Percentiles rank a stretch among this genome's conserved stretches.
Evolutionary conservation across 2,113 vertebrate genomes (phyloP).

Genomic region (Numida meleagris): DNA sequence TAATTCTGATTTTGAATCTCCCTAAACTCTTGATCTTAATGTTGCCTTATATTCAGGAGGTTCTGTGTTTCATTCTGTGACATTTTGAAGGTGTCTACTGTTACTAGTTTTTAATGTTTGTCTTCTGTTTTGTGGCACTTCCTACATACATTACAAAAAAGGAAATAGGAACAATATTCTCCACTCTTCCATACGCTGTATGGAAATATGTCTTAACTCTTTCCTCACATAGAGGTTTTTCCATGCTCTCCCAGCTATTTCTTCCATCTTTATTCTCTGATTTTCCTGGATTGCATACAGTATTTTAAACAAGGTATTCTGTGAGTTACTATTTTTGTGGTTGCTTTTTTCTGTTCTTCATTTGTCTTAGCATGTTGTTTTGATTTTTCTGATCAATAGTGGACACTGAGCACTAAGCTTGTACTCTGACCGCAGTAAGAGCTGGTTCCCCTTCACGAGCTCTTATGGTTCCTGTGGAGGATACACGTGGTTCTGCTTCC

Average conservation of each 20-base stretch:
- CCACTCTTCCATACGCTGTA: not conserved
- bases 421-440: not conserved
- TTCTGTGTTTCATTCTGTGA: not conserved
- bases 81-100: not conserved
- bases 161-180: not conserved
- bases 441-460: not conserved
- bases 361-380: not conserved
- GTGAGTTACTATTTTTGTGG: not conserved
- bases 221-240: not conserved
- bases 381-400: not conserved
- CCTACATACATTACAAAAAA: not conserved
- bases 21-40: not conserved
- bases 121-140: not conserved
- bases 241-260: not conserved
- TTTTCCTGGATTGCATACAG: not conserved
- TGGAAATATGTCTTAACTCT: not conserved
- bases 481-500: rapidly evolving
- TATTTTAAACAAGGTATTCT: not conserved
- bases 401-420: not conserved
- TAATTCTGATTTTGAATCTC: not conserved
- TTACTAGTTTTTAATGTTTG: not conserved
- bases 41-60: not conserved
- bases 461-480: not conserved
- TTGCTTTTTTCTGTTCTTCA: not conserved
- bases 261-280: not conserved